Base-by-base conservation (phyloP, 2,113 vertebrate genomes). In the Trichomycterus rosablanca region DNA sequence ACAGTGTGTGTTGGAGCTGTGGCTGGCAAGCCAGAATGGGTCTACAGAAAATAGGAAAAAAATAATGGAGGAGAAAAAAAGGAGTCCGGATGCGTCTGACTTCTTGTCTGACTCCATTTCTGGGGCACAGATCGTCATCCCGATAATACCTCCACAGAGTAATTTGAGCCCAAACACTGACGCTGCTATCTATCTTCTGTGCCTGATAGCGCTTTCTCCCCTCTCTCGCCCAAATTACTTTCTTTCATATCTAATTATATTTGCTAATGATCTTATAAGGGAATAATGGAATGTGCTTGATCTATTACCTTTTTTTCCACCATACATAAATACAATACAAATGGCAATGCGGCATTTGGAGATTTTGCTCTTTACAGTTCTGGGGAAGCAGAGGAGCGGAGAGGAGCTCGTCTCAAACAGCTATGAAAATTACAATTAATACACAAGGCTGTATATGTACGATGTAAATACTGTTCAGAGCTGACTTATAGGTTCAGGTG, bases 171-270 rank as follows among this genome's bases (percentile, higher is more conserved):
- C 86, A 86, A 88, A 88, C 86, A 88, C 83, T 80, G 80, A 86
- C 85, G 83, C 84, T 82, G 82, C 84, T 86, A 88, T 88, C 83
- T 84, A 83, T 88, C 86, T 88, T 87, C 77, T 84, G 80, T 88
- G 86, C 86, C 86, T 88, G 84, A 88, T 86, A 88, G 86, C 86
- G 81, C 82, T 88, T 86, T 86, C 83, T 85, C 80, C 78, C 73
- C 82, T 83, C 84, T 86, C 81, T 83, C 83, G 82, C 85, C 86
- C 83, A 88, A 88, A 86, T 86, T 83, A 86, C 84, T 88, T 88
- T 86, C 86, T 86, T 86, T 88, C 86, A 86, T 87, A 88, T 88
- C 86, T 88, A 88, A 88, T 88, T 88, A 88, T 88, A 87, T 88
- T 88, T 88, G 86, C 86, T 87, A 88, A 88, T 88, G 86, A 88